Evolutionary conservation across 2,797 vertebrate species (phyloP), one percentile per base, ranked within the genome.

Genomic region (Lithobates pipiens): DNA sequence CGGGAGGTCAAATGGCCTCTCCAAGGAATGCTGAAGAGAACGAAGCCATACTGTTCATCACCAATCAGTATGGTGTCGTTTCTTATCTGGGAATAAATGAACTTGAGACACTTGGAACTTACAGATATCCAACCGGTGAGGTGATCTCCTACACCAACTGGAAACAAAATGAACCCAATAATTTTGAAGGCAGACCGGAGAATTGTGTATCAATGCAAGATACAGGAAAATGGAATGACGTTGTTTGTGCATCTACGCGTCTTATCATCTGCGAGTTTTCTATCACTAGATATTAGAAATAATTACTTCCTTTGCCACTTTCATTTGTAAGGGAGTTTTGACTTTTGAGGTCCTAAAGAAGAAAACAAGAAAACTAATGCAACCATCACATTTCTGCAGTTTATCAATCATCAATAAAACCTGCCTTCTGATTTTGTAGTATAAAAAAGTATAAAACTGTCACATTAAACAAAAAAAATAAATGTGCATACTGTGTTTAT

Each of bases 1-100:
- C 91, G 0, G 90, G 91, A 0, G 92, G 91, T 1, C 87, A 90
- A 76, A 2, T 92, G 27, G 88, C 91, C 0, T 74, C 91, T 8
- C 92, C 91, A 0, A 89, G 32, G 46, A 91, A 89, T 13, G 80
- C 46, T 63, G 84, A 50, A 73, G 72, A 93, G 77, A 80, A 21
- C 13, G 32, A 2, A 1, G 85, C 75, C 23, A 0, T 29, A 0
- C 34, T 74, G 29, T 32, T 69, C 71, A 65, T 71, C 75, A 76
- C 32, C 81, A 2, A 8, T 0, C 4, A 4, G 42, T 0, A 0
- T 7, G 80, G 18, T 5, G 91, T 90, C 21, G 44, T 8, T 23
- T 29, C 16, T 0, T 15, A 83, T 3, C 67, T 25, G 29, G 76
- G 88, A 1, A 88, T 80, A 29, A 85, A 11, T 29, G 27, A 18